phyloP scores from a whole-genome alignment of 2,797 vertebrate genomes.

The Galaxias olidus region DNA sequence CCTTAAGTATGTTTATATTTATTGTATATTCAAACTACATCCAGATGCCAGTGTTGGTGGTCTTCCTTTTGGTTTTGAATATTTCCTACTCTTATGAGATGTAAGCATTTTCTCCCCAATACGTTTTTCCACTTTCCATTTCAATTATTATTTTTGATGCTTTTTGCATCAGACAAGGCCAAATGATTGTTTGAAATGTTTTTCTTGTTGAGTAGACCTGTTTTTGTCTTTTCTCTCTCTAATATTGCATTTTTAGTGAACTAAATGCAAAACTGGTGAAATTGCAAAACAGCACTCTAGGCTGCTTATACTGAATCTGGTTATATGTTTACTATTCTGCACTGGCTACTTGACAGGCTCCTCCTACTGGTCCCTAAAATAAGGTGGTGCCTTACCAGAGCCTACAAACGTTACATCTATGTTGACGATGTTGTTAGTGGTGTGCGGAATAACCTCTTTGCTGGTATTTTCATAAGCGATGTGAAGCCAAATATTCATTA shows the following conservation, averaged over 20 bases:
- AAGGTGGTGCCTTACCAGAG: constrained; percentile 64
- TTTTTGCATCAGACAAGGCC: constrained; percentile 29
- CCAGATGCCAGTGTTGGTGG: constrained; percentile 47
- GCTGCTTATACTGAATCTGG: too few species aligned
- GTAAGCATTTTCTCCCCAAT: constrained; percentile 29
- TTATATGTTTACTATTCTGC: neutral
- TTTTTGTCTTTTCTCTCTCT: neutral
- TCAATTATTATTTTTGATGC: constrained; percentile 14
- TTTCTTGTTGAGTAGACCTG: neutral
- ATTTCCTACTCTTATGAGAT: constrained; percentile 28
- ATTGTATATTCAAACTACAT: constrained; percentile 64
- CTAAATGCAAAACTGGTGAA: too few species aligned
- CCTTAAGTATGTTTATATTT: constrained; percentile 77
- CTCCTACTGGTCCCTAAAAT: constrained; percentile 32
- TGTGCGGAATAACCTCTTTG: neutral
- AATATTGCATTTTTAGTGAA: too few species aligned
- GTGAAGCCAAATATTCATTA: neutral
- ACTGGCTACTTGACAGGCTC: constrained; percentile 1
- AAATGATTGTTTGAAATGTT: constrained; percentile 22
- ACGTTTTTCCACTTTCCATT: constrained; percentile 7
- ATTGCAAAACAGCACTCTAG: too few species aligned
- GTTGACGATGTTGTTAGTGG: neutral
- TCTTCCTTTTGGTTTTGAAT: constrained; percentile 29
- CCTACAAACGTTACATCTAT: constrained; percentile 2
- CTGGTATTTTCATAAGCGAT: neutral